These are phyloP conservation scores for Epinotia brunnichana DNA, from an alignment of 2,888 invertebrate genomes.

Conservation along the genomic window DNA sequence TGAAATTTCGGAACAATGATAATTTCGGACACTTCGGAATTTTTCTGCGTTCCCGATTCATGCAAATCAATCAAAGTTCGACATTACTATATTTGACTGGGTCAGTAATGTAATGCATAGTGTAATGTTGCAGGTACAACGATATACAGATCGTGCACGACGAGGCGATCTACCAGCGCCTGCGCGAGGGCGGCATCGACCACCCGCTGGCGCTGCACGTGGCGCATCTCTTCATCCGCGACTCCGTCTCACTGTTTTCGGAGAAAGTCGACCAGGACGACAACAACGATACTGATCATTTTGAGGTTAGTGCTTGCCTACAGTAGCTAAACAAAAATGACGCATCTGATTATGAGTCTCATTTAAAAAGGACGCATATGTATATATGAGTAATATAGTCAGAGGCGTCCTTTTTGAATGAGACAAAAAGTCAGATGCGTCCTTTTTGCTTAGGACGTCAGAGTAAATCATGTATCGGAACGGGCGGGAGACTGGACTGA, in stretches of 20 bases:
- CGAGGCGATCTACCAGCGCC: conserved; percentile 90
- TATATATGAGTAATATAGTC: no score
- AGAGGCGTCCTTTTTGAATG: no score
- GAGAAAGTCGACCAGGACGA: conserved; percentile 98
- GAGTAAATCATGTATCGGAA: not conserved
- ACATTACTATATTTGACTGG: not conserved
- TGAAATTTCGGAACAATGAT: no score
- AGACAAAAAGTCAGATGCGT: no score
- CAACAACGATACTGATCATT: conserved; percentile 97
- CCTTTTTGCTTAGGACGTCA: no score
- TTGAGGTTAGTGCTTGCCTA: conserved; percentile 89
- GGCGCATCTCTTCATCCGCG: conserved; percentile 98
- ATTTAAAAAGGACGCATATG: no score
- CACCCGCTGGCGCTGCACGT: conserved; percentile 96
- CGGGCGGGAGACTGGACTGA: no score
- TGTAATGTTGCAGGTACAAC: conserved; percentile 87
- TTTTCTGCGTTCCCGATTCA: no score
- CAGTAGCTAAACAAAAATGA: no score
- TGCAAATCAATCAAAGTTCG: no score
- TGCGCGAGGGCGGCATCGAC: conserved; percentile 95
- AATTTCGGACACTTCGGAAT: no score
- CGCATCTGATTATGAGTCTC: no score
- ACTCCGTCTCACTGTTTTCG: conserved; percentile 96
- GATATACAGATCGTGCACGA: conserved; percentile 96
- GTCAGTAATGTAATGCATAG: conserved; percentile 4